Evolutionary conservation across 2,797 vertebrate genomes (phyloP).

Genomic region (Sebastes jordani): DNA sequence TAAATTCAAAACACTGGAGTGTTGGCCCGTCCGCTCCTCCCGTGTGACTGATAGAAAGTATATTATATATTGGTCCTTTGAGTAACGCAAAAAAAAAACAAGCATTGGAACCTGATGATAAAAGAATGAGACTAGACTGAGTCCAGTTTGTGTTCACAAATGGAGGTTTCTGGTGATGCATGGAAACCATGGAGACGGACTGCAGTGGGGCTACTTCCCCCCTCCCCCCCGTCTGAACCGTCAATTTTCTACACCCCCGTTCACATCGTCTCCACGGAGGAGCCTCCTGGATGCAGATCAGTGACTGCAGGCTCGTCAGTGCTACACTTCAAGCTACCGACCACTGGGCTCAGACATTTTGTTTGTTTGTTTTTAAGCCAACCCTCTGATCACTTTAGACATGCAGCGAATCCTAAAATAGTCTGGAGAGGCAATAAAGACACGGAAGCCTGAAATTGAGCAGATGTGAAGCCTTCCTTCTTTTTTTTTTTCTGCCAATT

Average conservation of each 20-base stretch:
- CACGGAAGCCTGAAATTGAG: constrained; percentile 21
- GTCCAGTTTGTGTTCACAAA: neutral
- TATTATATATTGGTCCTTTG: too few species aligned
- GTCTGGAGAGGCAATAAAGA: constrained; percentile 8
- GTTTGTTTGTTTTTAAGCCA: constrained; percentile 14
- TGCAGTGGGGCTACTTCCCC: constrained; percentile 8
- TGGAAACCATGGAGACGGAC: constrained; percentile 35
- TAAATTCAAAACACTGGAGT: too few species aligned
- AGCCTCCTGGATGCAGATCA: constrained; percentile 45
- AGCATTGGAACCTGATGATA: neutral
- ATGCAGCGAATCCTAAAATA: constrained; percentile 32
- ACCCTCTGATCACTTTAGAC: constrained; percentile 34
- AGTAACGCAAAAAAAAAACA: neutral
- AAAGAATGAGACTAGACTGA: neutral
- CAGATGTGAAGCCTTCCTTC: neutral
- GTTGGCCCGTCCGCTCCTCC: too few species aligned
- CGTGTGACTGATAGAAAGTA: too few species aligned
- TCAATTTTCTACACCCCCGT: neutral
- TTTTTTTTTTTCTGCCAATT: neutral
- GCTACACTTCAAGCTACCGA: constrained; percentile 37
- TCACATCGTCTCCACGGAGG: neutral
- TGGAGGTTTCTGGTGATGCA: constrained; percentile 11
- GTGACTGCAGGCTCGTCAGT: constrained; percentile 5
- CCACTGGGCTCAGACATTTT: constrained; percentile 24
- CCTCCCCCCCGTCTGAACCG: neutral